These are phyloP conservation scores for Centruroides sculpturatus DNA, from an alignment of 1,140 invertebrate genomes.

Conservation along the genomic window DNA sequence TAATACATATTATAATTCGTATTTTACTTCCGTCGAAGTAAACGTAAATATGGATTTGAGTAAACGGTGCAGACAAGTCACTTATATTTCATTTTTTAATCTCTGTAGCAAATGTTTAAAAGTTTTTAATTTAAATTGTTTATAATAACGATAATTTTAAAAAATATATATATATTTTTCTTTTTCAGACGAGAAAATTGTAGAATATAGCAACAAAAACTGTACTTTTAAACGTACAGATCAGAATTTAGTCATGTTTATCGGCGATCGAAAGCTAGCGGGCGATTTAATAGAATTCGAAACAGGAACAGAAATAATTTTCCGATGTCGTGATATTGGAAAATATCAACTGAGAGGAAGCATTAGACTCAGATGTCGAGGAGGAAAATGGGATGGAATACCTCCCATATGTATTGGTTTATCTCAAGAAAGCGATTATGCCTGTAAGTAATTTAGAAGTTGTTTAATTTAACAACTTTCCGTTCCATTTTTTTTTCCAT, in stretches of 20 bases:
- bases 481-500: no score
- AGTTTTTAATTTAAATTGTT: no score
- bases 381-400: slow-evolving; percentile 59
- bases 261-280: slow-evolving; percentile 51
- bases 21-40: no score
- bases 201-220: slow-evolving; percentile 40
- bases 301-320: slow-evolving; percentile 48
- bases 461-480: neutral
- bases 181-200: neutral
- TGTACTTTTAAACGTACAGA: slow-evolving; percentile 61
- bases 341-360: slow-evolving; percentile 44
- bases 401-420: slow-evolving; percentile 60
- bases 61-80: no score
- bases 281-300: slow-evolving; percentile 59
- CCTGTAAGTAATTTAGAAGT: slow-evolving; percentile 40
- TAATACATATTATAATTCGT: no score
- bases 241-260: slow-evolving; percentile 60
- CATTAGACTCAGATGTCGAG: slow-evolving; percentile 47
- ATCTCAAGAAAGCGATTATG: slow-evolving; percentile 71
- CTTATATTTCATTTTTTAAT: no score
- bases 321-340: slow-evolving; percentile 60
- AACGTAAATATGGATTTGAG: no score
- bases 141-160: no score
- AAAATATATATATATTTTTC: no score
- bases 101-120: no score